phyloP scores from a whole-genome alignment of 1,140 invertebrate genomes.

The Hylaeus volcanicus region DNA sequence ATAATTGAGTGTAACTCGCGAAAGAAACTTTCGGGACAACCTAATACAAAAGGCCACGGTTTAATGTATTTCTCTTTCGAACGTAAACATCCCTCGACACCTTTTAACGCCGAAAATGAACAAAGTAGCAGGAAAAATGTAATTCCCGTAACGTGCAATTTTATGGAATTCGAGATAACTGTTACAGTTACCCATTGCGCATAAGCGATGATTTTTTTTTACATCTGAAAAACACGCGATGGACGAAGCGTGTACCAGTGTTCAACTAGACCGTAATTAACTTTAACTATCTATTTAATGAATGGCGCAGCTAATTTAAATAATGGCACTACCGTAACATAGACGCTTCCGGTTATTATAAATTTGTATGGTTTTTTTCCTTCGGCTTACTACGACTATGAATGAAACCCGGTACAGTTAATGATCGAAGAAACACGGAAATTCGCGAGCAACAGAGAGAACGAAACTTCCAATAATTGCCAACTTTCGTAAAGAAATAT shows the following conservation, averaged over 20 bases:
- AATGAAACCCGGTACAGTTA: constrained; percentile 31
- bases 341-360: constrained; percentile 62
- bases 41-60: no score
- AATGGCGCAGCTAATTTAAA: constrained; percentile 48
- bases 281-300: constrained; percentile 52
- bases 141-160: constrained; percentile 22
- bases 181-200: constrained; percentile 41
- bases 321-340: constrained; percentile 37
- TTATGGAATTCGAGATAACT: constrained; percentile 31
- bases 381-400: constrained; percentile 29
- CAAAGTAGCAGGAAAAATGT: constrained; percentile 10
- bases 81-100: no score
- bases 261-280: constrained; percentile 44
- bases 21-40: no score
- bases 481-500: neutral
- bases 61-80: neutral
- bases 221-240: constrained; percentile 48
- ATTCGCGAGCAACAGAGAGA: neutral
- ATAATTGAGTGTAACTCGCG: no score
- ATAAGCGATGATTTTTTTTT: constrained; percentile 33
- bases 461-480: neutral
- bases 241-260: constrained; percentile 29
- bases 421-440: constrained; percentile 3
- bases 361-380: constrained; percentile 38
- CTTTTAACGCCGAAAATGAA: no score